phyloP scores from a whole-genome alignment of 2,797 vertebrate species.

The Lindbergichthys nudifrons region DNA sequence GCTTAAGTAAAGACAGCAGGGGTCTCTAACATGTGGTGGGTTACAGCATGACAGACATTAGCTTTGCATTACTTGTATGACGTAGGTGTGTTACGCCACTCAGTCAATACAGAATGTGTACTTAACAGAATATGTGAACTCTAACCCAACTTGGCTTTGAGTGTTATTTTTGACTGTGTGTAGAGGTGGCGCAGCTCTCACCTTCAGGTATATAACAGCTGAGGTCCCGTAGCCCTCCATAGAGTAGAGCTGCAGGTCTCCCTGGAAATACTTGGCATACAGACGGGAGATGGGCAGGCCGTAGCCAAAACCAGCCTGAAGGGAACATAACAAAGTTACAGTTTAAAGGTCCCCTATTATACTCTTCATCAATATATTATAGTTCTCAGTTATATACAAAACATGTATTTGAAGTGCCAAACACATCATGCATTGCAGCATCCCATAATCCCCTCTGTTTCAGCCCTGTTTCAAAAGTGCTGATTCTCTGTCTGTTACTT shows the following conservation, averaged over 20 bases:
- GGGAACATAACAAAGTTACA: not conserved
- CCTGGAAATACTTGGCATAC: slow-evolving; percentile 98
- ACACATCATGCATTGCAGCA: too few species aligned
- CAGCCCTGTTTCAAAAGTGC: too few species aligned
- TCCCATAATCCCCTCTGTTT: too few species aligned
- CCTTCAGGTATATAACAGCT: slow-evolving; percentile 97
- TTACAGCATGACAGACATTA: slow-evolving; percentile 1
- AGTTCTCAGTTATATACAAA: too few species aligned
- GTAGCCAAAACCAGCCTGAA: slow-evolving; percentile 97
- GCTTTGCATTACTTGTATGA: not conserved
- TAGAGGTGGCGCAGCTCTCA: slow-evolving; percentile 62
- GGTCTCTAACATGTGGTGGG: slow-evolving; percentile 3
- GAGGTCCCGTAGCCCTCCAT: slow-evolving; percentile 97
- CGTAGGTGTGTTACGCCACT: slow-evolving; percentile 12
- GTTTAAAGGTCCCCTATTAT: not conserved
- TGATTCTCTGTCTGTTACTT: too few species aligned
- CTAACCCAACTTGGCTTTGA: slow-evolving; percentile 3
- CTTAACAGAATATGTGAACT: slow-evolving; percentile 11
- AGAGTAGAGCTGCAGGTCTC: slow-evolving; percentile 96
- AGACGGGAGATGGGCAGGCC: slow-evolving; percentile 98
- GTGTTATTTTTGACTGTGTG: not conserved
- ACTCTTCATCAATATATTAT: too few species aligned
- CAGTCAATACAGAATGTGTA: not conserved
- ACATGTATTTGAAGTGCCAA: too few species aligned
- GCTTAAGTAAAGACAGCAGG: slow-evolving; percentile 11